Evolutionary conservation across 1,140 invertebrate species (phyloP).

Genomic region (Plodia interpunctella): DNA sequence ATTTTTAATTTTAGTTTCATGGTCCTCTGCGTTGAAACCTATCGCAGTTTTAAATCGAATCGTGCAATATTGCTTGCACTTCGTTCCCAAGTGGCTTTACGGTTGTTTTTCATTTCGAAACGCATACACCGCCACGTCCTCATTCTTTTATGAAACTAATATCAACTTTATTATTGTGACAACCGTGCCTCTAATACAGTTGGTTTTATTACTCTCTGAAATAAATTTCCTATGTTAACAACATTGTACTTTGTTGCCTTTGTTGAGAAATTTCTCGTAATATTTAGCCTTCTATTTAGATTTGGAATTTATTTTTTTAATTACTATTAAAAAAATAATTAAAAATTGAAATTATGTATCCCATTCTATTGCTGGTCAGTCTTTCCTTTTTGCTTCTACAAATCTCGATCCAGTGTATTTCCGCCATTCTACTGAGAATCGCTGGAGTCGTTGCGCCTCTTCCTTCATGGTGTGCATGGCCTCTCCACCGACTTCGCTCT

Average conservation of each 20-base stretch:
- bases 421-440: too few relatives aligned
- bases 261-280: background rate
- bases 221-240: background rate
- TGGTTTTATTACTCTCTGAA: slow-evolving; percentile 5
- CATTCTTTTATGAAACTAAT: slow-evolving; percentile 44
- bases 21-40: slow-evolving; percentile 25
- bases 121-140: slow-evolving; percentile 31
- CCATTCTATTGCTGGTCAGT: too few relatives aligned
- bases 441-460: too few relatives aligned
- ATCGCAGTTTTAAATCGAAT: slow-evolving; percentile 60
- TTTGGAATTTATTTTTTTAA: too few relatives aligned
- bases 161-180: slow-evolving; percentile 33
- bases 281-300: background rate
- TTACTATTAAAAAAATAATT: too few relatives aligned
- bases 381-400: too few relatives aligned
- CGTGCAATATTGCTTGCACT: slow-evolving; percentile 48
- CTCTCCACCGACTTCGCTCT: too few relatives aligned
- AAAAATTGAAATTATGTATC: too few relatives aligned
- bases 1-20: slow-evolving; percentile 26
- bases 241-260: background rate
- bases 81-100: slow-evolving; percentile 38
- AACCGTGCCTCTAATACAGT: slow-evolving; percentile 6
- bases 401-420: too few relatives aligned
- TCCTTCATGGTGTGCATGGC: too few relatives aligned
- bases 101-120: slow-evolving; percentile 53